Evolutionary conservation across 53 echinoderm and acorn worm species (phyloP).

Genomic region (Stichopus horrens): DNA sequence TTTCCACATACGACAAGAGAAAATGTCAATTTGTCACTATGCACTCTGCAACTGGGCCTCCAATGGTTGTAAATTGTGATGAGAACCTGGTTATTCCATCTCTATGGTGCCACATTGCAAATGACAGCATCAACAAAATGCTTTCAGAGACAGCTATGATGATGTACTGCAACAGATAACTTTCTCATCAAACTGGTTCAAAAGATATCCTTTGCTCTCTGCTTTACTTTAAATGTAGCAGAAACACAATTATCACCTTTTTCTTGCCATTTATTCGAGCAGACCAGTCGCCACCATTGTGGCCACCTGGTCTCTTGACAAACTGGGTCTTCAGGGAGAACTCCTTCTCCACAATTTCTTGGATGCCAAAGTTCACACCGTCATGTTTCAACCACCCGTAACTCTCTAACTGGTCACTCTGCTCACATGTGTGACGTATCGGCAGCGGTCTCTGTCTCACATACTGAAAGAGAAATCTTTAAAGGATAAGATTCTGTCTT

Average conservation of each 20-base stretch:
- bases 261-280: slow-evolving; percentile 74
- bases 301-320: slow-evolving; percentile 81
- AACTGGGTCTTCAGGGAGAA: slow-evolving; percentile 86
- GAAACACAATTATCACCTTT: slow-evolving; percentile 42
- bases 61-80: too few species aligned
- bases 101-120: too few species aligned
- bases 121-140: too few species aligned
- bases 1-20: too few species aligned
- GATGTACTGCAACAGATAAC: background rate
- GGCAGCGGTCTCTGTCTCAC: slow-evolving; percentile 60
- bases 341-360: slow-evolving; percentile 89
- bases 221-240: background rate
- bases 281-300: slow-evolving; percentile 94
- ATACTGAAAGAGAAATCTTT: slow-evolving; percentile 49
- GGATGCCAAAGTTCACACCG: slow-evolving; percentile 87
- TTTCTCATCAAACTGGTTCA: background rate
- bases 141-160: background rate
- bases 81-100: too few species aligned
- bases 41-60: too few species aligned
- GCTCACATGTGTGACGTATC: slow-evolving; percentile 89
- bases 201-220: background rate
- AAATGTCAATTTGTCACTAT: too few species aligned
- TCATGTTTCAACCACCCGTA: slow-evolving; percentile 96
- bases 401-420: slow-evolving; percentile 79
- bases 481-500: too few species aligned